These are phyloP conservation scores for Lasioglossum vierecki DNA, from an alignment of 2,888 invertebrate species.

Conservation along the genomic window DNA sequence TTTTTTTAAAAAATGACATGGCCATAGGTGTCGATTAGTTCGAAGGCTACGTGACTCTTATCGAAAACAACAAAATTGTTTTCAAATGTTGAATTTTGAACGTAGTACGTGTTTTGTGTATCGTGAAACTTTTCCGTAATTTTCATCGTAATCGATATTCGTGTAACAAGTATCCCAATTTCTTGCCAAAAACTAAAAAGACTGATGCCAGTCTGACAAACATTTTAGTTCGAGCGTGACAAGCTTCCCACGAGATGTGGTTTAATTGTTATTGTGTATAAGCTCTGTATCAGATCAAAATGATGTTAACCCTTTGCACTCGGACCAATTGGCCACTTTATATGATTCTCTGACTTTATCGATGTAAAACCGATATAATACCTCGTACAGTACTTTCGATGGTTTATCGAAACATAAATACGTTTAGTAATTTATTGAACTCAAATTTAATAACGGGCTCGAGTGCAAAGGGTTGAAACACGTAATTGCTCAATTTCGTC, in stretches of 20 bases:
- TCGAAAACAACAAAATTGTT: slow-evolving; percentile 10
- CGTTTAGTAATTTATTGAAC: too few relatives aligned
- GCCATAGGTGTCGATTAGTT: slow-evolving; percentile 5
- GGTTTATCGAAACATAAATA: too few relatives aligned
- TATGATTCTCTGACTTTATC: too few relatives aligned
- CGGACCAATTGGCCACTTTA: too few relatives aligned
- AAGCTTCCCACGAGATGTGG: slow-evolving; percentile 13
- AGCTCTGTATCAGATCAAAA: slow-evolving; percentile 3
- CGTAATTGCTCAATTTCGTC: slow-evolving; percentile 47
- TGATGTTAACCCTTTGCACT: slow-evolving; percentile 14
- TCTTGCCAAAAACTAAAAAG: slow-evolving; percentile 64
- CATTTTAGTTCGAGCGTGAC: slow-evolving; percentile 11
- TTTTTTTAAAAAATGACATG: background rate
- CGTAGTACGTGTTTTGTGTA: slow-evolving; percentile 46
- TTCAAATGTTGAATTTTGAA: slow-evolving; percentile 37
- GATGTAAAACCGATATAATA: too few relatives aligned
- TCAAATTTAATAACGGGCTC: too few relatives aligned
- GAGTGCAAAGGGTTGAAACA: slow-evolving; percentile 6
- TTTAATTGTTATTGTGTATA: background rate
- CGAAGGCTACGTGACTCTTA: slow-evolving; percentile 8
- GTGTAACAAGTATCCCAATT: slow-evolving; percentile 36
- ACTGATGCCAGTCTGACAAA: slow-evolving; percentile 56
- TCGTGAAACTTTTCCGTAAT: slow-evolving; percentile 27
- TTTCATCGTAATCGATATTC: slow-evolving; percentile 37
- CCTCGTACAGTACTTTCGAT: too few relatives aligned